Conservation (phyloP, 2,797 vertebrate species). For the Glossophaga mutica region DNA sequence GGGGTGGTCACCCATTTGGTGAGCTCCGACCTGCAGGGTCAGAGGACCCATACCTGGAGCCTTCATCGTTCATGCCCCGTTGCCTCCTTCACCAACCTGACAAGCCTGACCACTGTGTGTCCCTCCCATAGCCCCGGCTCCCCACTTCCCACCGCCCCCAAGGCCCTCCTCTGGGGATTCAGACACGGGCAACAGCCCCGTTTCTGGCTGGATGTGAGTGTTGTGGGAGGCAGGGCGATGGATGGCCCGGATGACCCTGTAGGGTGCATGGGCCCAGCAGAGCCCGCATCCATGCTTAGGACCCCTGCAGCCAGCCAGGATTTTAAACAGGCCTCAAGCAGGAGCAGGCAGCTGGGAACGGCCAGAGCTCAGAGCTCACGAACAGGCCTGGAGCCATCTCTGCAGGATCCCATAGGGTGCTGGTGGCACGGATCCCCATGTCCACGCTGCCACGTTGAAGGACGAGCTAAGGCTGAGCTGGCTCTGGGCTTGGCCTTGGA, state of each 20-base stretch:
- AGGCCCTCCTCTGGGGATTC: background rate
- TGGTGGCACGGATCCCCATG: accelerated
- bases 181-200: too few species aligned
- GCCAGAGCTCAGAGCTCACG: background rate
- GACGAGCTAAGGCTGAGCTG: accelerated
- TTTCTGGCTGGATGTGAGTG: background rate
- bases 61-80: accelerated
- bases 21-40: background rate
- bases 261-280: background rate
- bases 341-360: accelerated
- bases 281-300: background rate
- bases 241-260: background rate
- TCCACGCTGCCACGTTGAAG: accelerated
- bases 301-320: accelerated
- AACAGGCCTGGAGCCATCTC: background rate
- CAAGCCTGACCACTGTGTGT: background rate
- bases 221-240: background rate
- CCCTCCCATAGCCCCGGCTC: accelerated
- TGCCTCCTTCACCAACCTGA: background rate
- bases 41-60: background rate
- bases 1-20: background rate
- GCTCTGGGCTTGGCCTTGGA: too few species aligned
- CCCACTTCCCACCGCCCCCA: too few species aligned
- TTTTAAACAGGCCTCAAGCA: accelerated
- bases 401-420: background rate